Base-by-base conservation (phyloP, 2,113 vertebrate species). In the Urocitellus parryii region DNA sequence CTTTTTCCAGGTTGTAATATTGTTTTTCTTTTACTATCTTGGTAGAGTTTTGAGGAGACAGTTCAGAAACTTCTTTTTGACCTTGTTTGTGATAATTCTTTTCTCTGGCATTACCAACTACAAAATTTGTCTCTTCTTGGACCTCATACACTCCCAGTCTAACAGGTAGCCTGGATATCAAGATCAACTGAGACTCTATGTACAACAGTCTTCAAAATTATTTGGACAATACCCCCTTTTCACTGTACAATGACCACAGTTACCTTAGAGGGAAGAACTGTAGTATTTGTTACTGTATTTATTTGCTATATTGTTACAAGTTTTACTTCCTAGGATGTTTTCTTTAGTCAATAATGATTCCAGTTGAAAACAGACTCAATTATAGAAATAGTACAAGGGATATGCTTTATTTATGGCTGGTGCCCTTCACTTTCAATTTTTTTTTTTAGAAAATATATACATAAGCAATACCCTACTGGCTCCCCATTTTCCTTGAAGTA, bases 11-110 rank as follows among this genome's bases (percentile, higher is more conserved):
- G 65, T 63, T 68, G 22, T 20, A 61, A 4, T 72, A 61, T 73
- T 92, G 3, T 37, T 87, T 94, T 90, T 89, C 17, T 65, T 91
- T 42, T 85, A 92, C 48, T 93, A 20, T 85, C 18, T 88, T 34
- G 27, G 13, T 77, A 67, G 6, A 3, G 20, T 78, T 78, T 89
- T 94, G 76, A 92, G 76, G n/a, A 29, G 72, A 6, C 1, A 85
- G 10, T 72, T 92, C 2, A 76, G 56, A 79, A 13, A 5, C 22
- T 85, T 67, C 67, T 94, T 29, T 7, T 78, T 53, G 14, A 25
- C 25, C 11, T 93, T 76, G 2, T 25, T 9, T 76, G 5, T 32
- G 5, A 70, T 17, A 34, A 12, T 1, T 92, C 17, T 80, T 79
- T 37, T 37, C 58, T 45, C 20, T 58, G 20, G 20, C 56, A 58